A percentile compares a stretch with the other conserved stretches of the same genome.
Evolutionary conservation across 2,797 vertebrate genomes (phyloP).

Genomic region (Chromobotia macracanthus): DNA sequence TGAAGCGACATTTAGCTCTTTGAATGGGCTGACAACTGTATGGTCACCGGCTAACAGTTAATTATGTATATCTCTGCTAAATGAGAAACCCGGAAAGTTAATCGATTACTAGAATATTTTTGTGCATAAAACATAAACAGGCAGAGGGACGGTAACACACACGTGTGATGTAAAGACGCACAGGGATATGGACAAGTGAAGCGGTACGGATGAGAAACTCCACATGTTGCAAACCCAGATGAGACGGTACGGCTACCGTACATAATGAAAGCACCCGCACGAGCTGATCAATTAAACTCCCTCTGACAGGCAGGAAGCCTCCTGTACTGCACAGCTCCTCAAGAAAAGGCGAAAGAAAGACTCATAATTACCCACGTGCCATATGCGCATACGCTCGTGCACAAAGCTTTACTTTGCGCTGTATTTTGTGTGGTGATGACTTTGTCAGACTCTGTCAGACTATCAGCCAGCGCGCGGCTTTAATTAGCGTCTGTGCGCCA

Average conservation of each 20-base stretch:
- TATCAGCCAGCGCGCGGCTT: conserved; percentile 54
- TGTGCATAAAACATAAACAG: background rate
- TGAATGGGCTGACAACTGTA: conserved; percentile 8
- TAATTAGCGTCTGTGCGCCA: conserved; percentile 63
- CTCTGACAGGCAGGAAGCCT: conserved; percentile 42
- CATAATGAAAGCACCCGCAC: conserved; percentile 51
- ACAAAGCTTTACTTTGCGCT: conserved; percentile 56
- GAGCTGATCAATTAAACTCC: conserved; percentile 49
- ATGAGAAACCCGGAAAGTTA: conserved; percentile 22
- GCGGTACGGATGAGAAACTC: conserved; percentile 13
- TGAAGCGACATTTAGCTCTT: conserved; percentile 17
- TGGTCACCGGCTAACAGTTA: conserved; percentile 5
- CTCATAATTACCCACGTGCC: conserved; percentile 59
- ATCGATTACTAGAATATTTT: conserved; percentile 4
- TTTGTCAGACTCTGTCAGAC: conserved; percentile 62
- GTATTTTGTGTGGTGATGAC: conserved; percentile 45
- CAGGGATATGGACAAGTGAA: conserved; percentile 30
- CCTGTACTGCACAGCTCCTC: conserved; percentile 34
- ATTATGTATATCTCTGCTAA: conserved; percentile 24
- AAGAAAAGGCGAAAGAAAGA: conserved; percentile 18
- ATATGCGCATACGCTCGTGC: conserved; percentile 54
- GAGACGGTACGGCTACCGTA: conserved; percentile 1
- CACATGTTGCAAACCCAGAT: conserved; percentile 43
- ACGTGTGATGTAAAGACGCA: too few species aligned
- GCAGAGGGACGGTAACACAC: background rate